Percentiles rank a stretch among this genome's conserved stretches.
phyloP scores from a whole-genome alignment of 2,113 vertebrate species.

The Sceloporus undulatus region DNA sequence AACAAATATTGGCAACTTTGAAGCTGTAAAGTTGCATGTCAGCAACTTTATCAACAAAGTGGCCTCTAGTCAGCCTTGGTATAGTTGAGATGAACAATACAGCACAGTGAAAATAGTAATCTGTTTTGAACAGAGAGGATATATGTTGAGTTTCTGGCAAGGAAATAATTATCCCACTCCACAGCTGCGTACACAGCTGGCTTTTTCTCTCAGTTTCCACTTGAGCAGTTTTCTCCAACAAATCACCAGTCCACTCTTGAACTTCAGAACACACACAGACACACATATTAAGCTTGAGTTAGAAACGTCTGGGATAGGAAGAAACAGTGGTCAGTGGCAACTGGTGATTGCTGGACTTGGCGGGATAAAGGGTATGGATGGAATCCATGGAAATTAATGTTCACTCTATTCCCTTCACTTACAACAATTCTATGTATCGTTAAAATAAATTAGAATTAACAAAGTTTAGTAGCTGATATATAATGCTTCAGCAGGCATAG shows the following conservation, averaged over 20 bases:
- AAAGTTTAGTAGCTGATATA: too few relatives aligned
- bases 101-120: not conserved
- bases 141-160: not conserved
- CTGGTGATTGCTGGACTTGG: too few relatives aligned
- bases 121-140: not conserved
- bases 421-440: too few relatives aligned
- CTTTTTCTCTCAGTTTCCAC: slow-evolving; percentile 10
- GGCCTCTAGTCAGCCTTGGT: not conserved
- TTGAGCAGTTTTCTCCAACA: slow-evolving; percentile 6
- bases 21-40: not conserved
- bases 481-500: too few relatives aligned
- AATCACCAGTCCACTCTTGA: not conserved
- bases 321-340: too few relatives aligned
- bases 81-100: not conserved
- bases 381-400: too few relatives aligned
- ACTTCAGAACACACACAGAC: not conserved
- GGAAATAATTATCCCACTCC: slow-evolving; percentile 21
- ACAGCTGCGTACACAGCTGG: slow-evolving; percentile 24
- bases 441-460: too few relatives aligned
- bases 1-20: not conserved
- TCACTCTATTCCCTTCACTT: too few relatives aligned
- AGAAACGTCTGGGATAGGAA: too few relatives aligned
- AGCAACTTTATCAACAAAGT: not conserved
- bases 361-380: too few relatives aligned
- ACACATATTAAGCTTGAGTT: too few relatives aligned